A percentile compares a stretch with the other conserved stretches of the same genome.
Evolutionary conservation across 2,888 invertebrate genomes (phyloP).

Genomic region (Anarsia innoxiella): DNA sequence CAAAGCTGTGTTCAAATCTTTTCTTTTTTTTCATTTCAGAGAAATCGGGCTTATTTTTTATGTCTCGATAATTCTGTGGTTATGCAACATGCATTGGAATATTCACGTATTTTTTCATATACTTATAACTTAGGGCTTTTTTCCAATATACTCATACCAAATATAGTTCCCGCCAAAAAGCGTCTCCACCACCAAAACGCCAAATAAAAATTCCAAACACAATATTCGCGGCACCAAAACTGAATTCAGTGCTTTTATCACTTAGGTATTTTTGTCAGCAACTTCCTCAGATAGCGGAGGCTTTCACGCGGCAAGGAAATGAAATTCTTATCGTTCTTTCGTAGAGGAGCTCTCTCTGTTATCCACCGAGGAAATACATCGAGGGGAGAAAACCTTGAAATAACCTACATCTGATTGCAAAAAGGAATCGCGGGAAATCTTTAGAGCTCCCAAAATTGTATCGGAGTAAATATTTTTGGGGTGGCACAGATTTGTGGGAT

Average conservation of each 20-base stretch:
- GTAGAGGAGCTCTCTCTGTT: constrained; percentile 63
- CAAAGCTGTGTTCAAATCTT: constrained; percentile 39
- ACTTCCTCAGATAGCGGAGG: constrained; percentile 68
- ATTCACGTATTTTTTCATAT: too few relatives aligned
- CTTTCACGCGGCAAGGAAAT: constrained; percentile 67
- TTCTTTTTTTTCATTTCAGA: constrained; percentile 25
- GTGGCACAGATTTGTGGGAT: constrained; percentile 17
- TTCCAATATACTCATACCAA: too few relatives aligned
- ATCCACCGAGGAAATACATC: constrained; percentile 67
- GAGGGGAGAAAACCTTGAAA: constrained; percentile 48
- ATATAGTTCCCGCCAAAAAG: too few relatives aligned
- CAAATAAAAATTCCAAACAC: constrained; percentile 28
- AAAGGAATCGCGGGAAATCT: constrained; percentile 52
- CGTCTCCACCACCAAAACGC: constrained; percentile 22
- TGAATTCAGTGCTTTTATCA: constrained; percentile 66
- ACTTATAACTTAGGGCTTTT: too few relatives aligned
- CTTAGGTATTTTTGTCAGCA: constrained; percentile 68
- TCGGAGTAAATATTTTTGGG: constrained; percentile 30
- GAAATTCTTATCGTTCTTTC: constrained; percentile 74
- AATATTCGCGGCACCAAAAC: constrained; percentile 47
- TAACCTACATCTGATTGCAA: constrained; percentile 63
- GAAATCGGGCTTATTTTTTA: constrained; percentile 6
- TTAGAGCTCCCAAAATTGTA: constrained; percentile 40
- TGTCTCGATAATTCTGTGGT: too few relatives aligned
- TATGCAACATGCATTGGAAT: too few relatives aligned